Conservation (phyloP, 2,797 vertebrate species). For the Phoebastria nigripes region DNA sequence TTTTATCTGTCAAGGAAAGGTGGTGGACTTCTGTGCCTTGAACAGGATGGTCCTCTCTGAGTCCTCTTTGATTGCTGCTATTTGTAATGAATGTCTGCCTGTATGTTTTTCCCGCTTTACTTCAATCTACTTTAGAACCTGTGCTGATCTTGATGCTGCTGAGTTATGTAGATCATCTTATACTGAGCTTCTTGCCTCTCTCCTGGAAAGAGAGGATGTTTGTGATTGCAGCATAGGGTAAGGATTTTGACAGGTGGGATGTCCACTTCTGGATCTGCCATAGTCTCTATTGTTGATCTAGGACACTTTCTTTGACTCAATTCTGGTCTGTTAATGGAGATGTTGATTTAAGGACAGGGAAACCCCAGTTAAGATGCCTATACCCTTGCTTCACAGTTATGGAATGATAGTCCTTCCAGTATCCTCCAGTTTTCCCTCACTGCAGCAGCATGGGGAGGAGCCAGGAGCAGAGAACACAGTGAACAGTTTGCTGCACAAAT, state of each 20-base stretch:
- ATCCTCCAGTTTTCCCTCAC: background rate
- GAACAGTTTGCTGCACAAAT: background rate
- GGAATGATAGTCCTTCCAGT: background rate
- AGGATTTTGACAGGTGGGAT: background rate
- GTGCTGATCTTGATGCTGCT: background rate
- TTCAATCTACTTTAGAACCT: background rate
- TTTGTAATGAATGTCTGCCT: background rate
- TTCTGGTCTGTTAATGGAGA: background rate
- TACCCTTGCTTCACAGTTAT: background rate
- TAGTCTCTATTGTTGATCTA: background rate
- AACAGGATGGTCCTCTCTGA: too few relatives aligned
- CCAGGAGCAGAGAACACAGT: slow-evolving; percentile 13
- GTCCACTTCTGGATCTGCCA: background rate
- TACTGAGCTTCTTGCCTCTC: background rate
- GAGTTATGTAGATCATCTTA: background rate
- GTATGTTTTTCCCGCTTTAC: background rate
- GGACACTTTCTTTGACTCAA: fast-evolving
- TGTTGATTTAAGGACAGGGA: background rate
- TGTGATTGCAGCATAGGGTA: background rate
- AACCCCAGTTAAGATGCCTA: background rate
- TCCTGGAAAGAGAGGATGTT: background rate
- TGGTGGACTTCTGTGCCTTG: background rate
- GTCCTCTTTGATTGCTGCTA: background rate
- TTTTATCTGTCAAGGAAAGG: background rate
- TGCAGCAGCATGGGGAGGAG: background rate